Evolutionary conservation across 2,797 vertebrate species (phyloP).

Genomic region (Margarornis squamiger): DNA sequence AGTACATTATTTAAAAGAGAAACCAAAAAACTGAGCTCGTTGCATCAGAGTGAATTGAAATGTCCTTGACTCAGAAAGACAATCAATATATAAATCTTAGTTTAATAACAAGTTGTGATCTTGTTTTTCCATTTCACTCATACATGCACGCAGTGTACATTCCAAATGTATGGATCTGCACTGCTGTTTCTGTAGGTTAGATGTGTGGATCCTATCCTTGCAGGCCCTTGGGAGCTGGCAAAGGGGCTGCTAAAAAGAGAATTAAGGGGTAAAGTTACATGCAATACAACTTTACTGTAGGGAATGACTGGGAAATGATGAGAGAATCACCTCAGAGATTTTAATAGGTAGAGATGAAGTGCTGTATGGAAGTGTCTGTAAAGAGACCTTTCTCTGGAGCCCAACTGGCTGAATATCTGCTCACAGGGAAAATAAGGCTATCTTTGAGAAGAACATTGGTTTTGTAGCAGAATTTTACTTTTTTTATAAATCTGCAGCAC

Average conservation of each 20-base stretch:
- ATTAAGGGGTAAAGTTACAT: background rate
- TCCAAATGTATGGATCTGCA: background rate
- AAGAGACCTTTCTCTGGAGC: background rate
- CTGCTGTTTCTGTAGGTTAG: background rate
- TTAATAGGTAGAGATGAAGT: background rate
- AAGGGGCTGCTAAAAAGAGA: background rate
- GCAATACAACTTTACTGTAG: background rate
- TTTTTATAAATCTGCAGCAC: constrained; percentile 12
- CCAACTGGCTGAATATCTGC: background rate
- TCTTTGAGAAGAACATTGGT: background rate
- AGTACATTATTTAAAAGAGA: background rate
- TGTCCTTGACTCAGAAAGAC: constrained; percentile 6
- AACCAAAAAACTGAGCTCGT: background rate
- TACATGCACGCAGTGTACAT: background rate
- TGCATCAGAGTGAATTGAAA: constrained; percentile 17
- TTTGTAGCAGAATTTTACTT: constrained; percentile 30
- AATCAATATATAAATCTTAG: background rate
- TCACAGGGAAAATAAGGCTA: background rate
- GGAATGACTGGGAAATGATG: background rate
- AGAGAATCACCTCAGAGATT: background rate
- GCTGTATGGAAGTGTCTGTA: background rate
- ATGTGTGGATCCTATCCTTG: background rate
- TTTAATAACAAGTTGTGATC: constrained; percentile 7
- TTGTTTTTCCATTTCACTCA: background rate
- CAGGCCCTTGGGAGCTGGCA: background rate